These are phyloP conservation scores for Mastacembelus armatus DNA, from an alignment of 2,797 vertebrate genomes.

Conservation along the genomic window DNA sequence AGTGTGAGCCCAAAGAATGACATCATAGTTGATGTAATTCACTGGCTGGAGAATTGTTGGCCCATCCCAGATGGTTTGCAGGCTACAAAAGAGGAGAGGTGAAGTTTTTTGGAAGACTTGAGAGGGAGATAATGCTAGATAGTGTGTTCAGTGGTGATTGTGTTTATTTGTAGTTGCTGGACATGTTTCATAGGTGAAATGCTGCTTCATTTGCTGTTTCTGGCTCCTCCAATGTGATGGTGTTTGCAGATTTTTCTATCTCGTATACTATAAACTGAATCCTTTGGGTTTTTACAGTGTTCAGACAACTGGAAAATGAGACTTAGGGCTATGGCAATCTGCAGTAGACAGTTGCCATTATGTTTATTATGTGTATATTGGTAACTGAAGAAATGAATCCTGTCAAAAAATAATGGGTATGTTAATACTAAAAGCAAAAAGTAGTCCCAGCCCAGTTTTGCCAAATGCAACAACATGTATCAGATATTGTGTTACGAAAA, in stretches of 20 bases:
- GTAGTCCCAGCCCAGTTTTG: background rate
- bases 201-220: background rate
- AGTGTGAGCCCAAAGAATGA: conserved; percentile 63
- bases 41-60: conserved; percentile 44
- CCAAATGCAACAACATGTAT: background rate
- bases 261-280: too few species aligned
- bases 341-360: too few species aligned
- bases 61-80: conserved; percentile 64
- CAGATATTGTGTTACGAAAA: background rate
- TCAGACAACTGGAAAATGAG: too few species aligned
- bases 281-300: too few species aligned
- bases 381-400: too few species aligned
- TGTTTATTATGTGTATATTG: too few species aligned
- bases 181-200: conserved; percentile 13
- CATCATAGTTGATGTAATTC: conserved; percentile 77
- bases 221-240: too few species aligned
- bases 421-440: background rate
- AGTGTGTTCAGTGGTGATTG: conserved; percentile 14
- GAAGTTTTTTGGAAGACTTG: conserved; percentile 29
- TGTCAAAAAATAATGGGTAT: too few species aligned
- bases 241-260: too few species aligned
- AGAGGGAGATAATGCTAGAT: conserved; percentile 42
- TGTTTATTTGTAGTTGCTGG: conserved; percentile 17
- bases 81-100: conserved; percentile 43
- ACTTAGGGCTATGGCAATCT: too few species aligned